Evolutionary conservation across 2,797 vertebrate species (phyloP).

Genomic region (Gambelia wislizenii): DNA sequence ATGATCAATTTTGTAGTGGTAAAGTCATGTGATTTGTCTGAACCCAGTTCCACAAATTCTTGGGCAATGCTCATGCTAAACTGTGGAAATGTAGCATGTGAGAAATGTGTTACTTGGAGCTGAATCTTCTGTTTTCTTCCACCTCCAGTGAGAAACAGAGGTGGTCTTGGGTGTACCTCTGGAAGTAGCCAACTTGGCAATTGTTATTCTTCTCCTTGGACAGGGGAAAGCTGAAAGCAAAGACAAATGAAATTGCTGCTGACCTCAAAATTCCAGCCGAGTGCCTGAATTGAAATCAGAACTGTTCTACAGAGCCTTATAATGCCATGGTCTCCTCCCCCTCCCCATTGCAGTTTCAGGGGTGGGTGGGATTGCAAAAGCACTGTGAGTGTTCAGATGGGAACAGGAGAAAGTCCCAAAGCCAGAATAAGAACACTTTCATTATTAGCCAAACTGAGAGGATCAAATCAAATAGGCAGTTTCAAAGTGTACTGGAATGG

Average conservation of each 20-base stretch:
- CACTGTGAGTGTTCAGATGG: neutral
- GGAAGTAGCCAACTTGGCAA: constrained; percentile 49
- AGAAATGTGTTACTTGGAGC: constrained; percentile 28
- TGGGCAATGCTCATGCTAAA: neutral
- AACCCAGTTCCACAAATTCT: neutral
- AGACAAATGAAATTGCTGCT: constrained; percentile 56
- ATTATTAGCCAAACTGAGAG: neutral
- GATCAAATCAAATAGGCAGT: neutral
- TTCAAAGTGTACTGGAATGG: neutral
- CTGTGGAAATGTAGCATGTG: neutral
- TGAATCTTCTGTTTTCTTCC: constrained; percentile 3
- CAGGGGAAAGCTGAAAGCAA: constrained; percentile 47
- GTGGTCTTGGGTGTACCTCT: constrained; percentile 48
- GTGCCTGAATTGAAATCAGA: constrained; percentile 11
- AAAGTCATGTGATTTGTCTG: neutral
- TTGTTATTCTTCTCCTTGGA: constrained; percentile 60
- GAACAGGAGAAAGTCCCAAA: neutral
- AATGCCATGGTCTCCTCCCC: neutral
- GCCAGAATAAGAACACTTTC: neutral
- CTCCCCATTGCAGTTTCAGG: neutral
- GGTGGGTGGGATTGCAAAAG: too few species aligned
- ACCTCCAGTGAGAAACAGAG: neutral
- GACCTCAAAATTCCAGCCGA: constrained; percentile 50
- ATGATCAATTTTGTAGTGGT: neutral
- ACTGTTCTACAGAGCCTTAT: constrained; percentile 43